These are phyloP conservation scores for Thalpophila matura DNA, from an alignment of 2,888 invertebrate genomes.

Conservation along the genomic window DNA sequence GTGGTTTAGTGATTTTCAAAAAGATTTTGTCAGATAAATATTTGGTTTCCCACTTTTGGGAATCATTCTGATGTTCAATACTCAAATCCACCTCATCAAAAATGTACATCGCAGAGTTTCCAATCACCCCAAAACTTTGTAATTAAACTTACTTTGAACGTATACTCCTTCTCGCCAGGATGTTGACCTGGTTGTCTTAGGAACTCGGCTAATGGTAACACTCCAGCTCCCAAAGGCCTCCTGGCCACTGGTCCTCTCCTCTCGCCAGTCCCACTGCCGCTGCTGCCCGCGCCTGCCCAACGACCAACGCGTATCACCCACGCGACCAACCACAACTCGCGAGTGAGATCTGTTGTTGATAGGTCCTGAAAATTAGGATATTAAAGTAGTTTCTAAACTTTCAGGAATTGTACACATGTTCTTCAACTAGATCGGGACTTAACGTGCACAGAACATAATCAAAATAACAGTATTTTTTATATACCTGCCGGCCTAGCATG, in stretches of 20 bases:
- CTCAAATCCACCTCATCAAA: neutral
- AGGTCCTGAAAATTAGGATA: constrained; percentile 91
- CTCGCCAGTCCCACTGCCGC: constrained; percentile 88
- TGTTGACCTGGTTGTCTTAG: constrained; percentile 89
- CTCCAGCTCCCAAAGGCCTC: constrained; percentile 97
- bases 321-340: constrained; percentile 96
- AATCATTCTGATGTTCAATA: too few relatives aligned
- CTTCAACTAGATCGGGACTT: too few relatives aligned
- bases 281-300: constrained; percentile 91
- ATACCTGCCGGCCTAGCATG: too few relatives aligned
- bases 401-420: neutral
- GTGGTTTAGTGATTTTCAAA: too few relatives aligned
- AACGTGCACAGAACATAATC: too few relatives aligned
- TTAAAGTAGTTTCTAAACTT: neutral
- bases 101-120: neutral
- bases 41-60: too few relatives aligned
- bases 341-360: constrained; percentile 95
- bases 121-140: neutral
- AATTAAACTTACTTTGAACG: constrained; percentile 91
- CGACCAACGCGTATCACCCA: constrained; percentile 97
- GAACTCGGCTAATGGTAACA: constrained; percentile 93
- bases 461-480: too few relatives aligned
- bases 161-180: constrained; percentile 95
- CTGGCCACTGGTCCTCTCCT: constrained; percentile 90
- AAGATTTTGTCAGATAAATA: too few relatives aligned